Conservation (phyloP, 2,888 invertebrate species). For the Listrodromus nycthemerus region DNA sequence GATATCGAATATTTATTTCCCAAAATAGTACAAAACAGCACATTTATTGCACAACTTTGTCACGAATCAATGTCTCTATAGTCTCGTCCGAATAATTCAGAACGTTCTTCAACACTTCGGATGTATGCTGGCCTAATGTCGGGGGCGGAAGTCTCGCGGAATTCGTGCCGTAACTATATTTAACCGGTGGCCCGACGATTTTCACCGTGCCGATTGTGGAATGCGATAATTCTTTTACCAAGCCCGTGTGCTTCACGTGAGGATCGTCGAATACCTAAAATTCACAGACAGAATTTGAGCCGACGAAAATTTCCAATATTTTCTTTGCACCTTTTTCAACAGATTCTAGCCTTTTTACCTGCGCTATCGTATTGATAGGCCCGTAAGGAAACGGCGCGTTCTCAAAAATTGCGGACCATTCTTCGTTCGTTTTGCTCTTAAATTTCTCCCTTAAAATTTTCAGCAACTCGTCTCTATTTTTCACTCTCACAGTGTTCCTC, state of each 20-base stretch:
- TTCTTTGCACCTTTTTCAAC: conserved; percentile 1
- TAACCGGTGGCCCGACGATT: conserved; percentile 94
- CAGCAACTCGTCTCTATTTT: conserved; percentile 90
- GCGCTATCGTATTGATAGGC: conserved; percentile 93
- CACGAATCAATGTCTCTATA: conserved; percentile 85
- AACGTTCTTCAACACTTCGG: conserved; percentile 89
- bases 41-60: conserved; percentile 85
- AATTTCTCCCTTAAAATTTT: conserved; percentile 87
- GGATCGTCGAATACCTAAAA: conserved; percentile 92
- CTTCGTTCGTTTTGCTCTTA: conserved; percentile 88
- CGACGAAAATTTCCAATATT: neutral
- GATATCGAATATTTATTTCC: neutral
- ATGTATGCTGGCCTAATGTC: conserved; percentile 94
- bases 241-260: conserved; percentile 90
- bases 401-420: conserved; percentile 91
- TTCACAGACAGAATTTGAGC: conserved; percentile 15
- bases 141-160: conserved; percentile 92
- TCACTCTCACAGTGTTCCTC: conserved; percentile 91
- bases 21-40: conserved; percentile 24
- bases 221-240: conserved; percentile 91
- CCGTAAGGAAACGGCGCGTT: conserved; percentile 94
- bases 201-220: conserved; percentile 89
- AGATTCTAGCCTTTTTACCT: conserved; percentile 83
- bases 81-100: conserved; percentile 88
- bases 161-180: conserved; percentile 91